Evolutionary conservation across 2,888 invertebrate genomes (phyloP).

Genomic region (Conus canariensis): DNA sequence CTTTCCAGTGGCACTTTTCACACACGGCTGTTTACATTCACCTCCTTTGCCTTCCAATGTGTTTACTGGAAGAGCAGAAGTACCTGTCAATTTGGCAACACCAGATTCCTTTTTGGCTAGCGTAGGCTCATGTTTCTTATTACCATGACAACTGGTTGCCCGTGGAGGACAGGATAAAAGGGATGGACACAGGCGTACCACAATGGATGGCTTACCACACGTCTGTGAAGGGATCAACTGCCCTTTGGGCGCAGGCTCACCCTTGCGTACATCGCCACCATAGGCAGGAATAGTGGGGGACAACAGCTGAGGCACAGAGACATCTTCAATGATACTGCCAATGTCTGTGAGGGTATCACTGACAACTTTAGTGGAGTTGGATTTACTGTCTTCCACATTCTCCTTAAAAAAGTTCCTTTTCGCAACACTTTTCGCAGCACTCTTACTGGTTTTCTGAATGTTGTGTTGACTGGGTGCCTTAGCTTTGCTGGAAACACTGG

Average conservation of each 20-base stretch:
- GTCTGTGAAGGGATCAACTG: conserved; percentile 25
- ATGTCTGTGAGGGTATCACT: conserved; percentile 21
- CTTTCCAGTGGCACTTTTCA: background rate
- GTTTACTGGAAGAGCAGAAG: background rate
- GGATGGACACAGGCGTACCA: background rate
- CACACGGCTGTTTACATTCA: background rate
- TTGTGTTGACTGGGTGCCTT: background rate
- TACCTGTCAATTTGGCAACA: conserved; percentile 6
- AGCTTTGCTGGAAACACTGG: background rate
- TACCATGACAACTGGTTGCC: background rate
- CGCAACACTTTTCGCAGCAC: background rate
- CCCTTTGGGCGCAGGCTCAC: background rate
- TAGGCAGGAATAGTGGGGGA: conserved; percentile 42
- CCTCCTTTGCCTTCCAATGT: background rate
- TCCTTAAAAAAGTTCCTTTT: background rate
- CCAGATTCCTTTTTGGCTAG: background rate
- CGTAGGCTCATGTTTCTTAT: background rate
- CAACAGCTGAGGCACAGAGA: conserved; percentile 37
- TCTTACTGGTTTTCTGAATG: background rate
- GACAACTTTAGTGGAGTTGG: background rate
- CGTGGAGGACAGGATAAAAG: background rate
- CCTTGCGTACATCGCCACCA: background rate
- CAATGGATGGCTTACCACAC: conserved; percentile 39
- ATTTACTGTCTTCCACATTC: background rate
- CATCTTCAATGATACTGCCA: conserved; percentile 26